These are phyloP conservation scores for Hypomesus transpacificus DNA, from an alignment of 2,113 vertebrate genomes.

Conservation along the genomic window DNA sequence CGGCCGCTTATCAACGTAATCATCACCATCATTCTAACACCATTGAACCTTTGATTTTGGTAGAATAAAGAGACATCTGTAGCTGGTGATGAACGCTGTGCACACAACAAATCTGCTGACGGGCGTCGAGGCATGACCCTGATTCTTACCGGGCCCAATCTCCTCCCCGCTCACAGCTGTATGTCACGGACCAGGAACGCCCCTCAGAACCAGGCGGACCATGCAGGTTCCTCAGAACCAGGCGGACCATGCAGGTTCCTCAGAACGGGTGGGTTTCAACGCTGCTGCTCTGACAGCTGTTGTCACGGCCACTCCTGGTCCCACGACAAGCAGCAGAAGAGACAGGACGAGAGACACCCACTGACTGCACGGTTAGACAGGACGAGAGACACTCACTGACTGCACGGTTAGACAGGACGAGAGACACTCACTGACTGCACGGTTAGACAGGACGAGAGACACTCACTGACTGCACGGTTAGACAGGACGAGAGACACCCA, in stretches of 20 bases:
- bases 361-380: too few relatives aligned
- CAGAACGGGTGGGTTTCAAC: constrained; percentile 42
- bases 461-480: too few relatives aligned
- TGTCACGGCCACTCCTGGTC: constrained; percentile 46
- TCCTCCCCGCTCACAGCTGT: constrained; percentile 38
- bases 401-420: too few relatives aligned
- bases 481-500: too few relatives aligned
- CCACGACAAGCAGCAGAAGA: constrained; percentile 29
- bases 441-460: too few relatives aligned
- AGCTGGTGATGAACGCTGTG: constrained; percentile 27
- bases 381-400: too few relatives aligned
- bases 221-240: constrained; percentile 28
- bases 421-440: too few relatives aligned
- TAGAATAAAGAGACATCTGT: constrained; percentile 24
- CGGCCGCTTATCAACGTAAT: constrained; percentile 33
- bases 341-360: constrained; percentile 2
- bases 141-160: constrained; percentile 41
- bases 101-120: constrained; percentile 21
- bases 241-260: constrained; percentile 10
- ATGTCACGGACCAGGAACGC: constrained; percentile 57
- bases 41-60: neutral
- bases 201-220: constrained; percentile 43
- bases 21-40: constrained; percentile 26
- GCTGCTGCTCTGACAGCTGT: constrained; percentile 64
- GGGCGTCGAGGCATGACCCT: constrained; percentile 33